phyloP scores from a whole-genome alignment of 2,888 invertebrate species.

The Adelphocoris suturalis region DNA sequence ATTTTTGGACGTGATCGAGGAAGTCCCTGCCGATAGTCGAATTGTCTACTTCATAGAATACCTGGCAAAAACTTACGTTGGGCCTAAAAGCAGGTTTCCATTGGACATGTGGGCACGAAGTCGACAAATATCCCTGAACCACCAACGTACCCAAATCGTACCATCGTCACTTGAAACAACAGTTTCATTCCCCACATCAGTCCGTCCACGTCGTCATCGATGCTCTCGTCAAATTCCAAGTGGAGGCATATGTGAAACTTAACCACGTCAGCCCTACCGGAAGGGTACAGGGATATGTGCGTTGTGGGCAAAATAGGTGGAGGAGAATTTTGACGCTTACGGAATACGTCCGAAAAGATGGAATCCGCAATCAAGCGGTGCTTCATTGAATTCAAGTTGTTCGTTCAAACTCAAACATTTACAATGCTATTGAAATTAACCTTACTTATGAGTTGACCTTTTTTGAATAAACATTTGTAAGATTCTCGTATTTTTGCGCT shows the following conservation, averaged over 20 bases:
- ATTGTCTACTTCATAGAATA: slow-evolving; percentile 34
- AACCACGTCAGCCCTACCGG: slow-evolving; percentile 44
- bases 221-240: slow-evolving; percentile 40
- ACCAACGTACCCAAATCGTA: slow-evolving; percentile 15
- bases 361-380: slow-evolving; percentile 43
- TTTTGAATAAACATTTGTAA: not conserved
- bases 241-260: slow-evolving; percentile 47
- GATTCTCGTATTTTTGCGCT: not conserved
- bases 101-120: slow-evolving; percentile 42
- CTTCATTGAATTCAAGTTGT: not conserved
- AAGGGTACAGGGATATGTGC: not conserved
- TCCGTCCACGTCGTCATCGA: slow-evolving; percentile 28
- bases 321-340: not conserved
- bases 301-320: slow-evolving; percentile 36
- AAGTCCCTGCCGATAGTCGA: slow-evolving; percentile 44
- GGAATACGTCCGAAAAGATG: slow-evolving; percentile 53
- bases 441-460: not conserved
- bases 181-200: slow-evolving; percentile 33
- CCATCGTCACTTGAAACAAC: not conserved
- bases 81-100: slow-evolving; percentile 42
- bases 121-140: not conserved
- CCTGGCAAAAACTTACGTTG: slow-evolving; percentile 38
- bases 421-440: not conserved
- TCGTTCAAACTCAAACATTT: not conserved
- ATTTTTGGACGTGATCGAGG: slow-evolving; percentile 48